phyloP scores from a whole-genome alignment of 1,140 invertebrate species.

The Spodoptera litura region DNA sequence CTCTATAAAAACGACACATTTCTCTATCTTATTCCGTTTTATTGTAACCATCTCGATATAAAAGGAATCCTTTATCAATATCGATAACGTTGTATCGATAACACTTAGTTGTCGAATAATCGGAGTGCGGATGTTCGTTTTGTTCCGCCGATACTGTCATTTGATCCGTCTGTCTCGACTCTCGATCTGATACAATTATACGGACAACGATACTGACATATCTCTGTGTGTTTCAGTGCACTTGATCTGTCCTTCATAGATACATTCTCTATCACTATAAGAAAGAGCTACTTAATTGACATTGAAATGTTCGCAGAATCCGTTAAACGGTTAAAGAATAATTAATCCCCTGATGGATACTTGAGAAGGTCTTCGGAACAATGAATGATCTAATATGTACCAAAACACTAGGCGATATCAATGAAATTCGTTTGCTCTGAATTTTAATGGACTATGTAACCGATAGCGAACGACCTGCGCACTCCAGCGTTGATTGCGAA shows the following conservation, averaged over 20 bases:
- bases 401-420: not conserved
- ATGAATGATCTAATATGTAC: not conserved
- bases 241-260: not conserved
- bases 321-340: not conserved
- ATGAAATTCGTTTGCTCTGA: not conserved
- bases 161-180: constrained; percentile 5
- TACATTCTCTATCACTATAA: not conserved
- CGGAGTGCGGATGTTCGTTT: constrained; percentile 10
- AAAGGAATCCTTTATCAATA: not conserved
- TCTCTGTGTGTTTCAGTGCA: not conserved
- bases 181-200: constrained; percentile 4
- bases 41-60: not conserved
- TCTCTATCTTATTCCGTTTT: not conserved
- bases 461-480: not conserved
- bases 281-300: not conserved
- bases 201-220: not conserved
- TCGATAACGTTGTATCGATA: constrained; percentile 13
- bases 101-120: constrained; percentile 11
- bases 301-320: not conserved
- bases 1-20: not conserved
- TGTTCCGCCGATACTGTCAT: constrained; percentile 13
- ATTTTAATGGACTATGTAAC: not conserved
- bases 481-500: constrained; percentile 30
- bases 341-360: no score
- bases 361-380: no score